Evolutionary conservation across 2,888 invertebrate genomes (phyloP).

Genomic region (Blastobasis lacticolella): DNA sequence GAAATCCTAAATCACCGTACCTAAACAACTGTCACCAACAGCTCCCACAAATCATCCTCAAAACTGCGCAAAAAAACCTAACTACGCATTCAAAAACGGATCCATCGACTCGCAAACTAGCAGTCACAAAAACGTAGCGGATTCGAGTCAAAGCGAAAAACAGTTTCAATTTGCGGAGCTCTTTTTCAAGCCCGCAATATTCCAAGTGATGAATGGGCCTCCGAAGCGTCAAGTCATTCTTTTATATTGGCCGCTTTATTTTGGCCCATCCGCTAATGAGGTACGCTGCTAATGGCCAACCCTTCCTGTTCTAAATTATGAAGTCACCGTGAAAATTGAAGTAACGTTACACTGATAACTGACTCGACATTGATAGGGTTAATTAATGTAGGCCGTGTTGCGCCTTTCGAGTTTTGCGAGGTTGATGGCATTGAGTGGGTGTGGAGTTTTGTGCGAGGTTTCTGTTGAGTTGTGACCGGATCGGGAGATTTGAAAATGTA

Average conservation of each 20-base stretch:
- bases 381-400: neutral
- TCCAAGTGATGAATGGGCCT: constrained; percentile 36
- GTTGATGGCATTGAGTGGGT: neutral
- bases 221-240: constrained; percentile 53
- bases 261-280: constrained; percentile 55
- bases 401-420: neutral
- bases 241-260: constrained; percentile 66
- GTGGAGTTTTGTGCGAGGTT: neutral
- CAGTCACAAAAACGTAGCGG: too few species aligned
- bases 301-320: constrained; percentile 24
- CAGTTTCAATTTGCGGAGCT: constrained; percentile 12
- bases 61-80: neutral
- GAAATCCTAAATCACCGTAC: too few species aligned
- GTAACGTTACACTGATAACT: constrained; percentile 8
- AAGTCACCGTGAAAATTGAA: constrained; percentile 36
- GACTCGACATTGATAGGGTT: constrained; percentile 4
- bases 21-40: too few species aligned
- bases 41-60: too few species aligned
- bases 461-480: neutral
- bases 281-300: constrained; percentile 18
- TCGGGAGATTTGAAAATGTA: neutral
- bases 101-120: neutral
- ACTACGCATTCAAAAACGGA: neutral
- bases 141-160: constrained; percentile 5
- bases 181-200: constrained; percentile 8